Evolutionary conservation across 2,888 invertebrate species (phyloP), one percentile per base, ranked within the genome.

Genomic region (Scotopteryx bipunctaria): DNA sequence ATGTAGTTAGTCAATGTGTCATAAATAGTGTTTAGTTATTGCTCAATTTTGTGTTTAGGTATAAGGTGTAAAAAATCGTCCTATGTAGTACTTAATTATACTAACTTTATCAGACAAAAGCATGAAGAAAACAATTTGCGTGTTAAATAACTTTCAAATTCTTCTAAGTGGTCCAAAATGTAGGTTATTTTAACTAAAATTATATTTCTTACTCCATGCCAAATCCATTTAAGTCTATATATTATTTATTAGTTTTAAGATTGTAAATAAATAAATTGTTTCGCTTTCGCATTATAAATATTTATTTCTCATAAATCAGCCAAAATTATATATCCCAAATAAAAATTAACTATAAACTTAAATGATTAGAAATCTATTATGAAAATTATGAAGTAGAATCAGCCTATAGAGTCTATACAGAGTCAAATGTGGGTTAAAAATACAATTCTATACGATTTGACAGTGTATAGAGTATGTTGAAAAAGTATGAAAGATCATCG

Each of bases 261-360:
- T 76, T 62, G 57, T 65, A 66, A 68, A 67, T 71, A 71, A 66
- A 65, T 56, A 63, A 63, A 64, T 64, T 56, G 53, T 55, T 66
- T 78, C 70, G 77, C 76, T 80, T 76, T 79, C 82, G 79, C 81
- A 76, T 81, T 82, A 81, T 83, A 84, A 83, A 83, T 83, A 85
- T 84, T 83, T 84, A 83, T 81, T 85, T 60, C 77, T 75, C 62
- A 71, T 76, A 86, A 88, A 87, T 88, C 86, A 84, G 86, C 85
- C 87, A 86, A 87, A 87, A 86, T 79, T 81, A 83, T 76, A 77
- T 72, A 62, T 81, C 81, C 86, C 84, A 85, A 86, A 85, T 83
- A 82, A 85, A 83, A 77, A 79, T 75, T 79, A 73, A 72, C 76
- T 86, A 86, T 81, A 82, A 86, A 86, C 83, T 84, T 83, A 85